Base-by-base conservation (phyloP, 2,888 invertebrate species). In the Drosophila yooni region DNA sequence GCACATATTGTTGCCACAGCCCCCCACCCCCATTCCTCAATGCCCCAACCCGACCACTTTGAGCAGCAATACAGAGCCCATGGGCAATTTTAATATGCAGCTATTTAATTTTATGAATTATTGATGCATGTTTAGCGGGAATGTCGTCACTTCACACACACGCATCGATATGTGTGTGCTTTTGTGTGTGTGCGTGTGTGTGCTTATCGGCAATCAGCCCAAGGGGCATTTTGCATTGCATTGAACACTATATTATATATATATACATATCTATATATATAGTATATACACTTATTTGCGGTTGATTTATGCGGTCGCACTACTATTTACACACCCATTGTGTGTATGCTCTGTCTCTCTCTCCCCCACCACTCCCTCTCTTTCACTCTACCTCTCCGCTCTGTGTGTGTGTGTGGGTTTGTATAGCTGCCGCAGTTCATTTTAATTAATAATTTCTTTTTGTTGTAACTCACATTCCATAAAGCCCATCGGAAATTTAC, bases 271-370 rank as follows among this genome's bases (percentile, higher is more conserved):
- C 21, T 68, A 40, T 58, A 66, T 67, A 81, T 75, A 68, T 53
- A 54, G 48, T 40, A 38, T 51, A 34, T 52, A 40, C 46, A 60
- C 67, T 74, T 82, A 76, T 79, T 75, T 87, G 87, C 70, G 89
- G 87, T 79, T 87, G 89, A 88, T 87, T 87, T 89, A 87, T 87
- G 87, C 73, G 87, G 89, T 88, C 81, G 78, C 76, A 83, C 79
- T 70, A 31, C 57, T 57, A 88, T 79, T 86, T 83, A 70, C 76
- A 83, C 59, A 72, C 76, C 71, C 62, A 74, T 70, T 66, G 62
- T 38, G 36, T 59, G 50, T 46, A 15, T 68, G 8, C 21, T 46
- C 2, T 7, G 7, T 7, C 15, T 46, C 46, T 43, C 11, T 13
- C 11, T 33, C 11, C 13, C 0, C 4, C 7, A 40, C 3, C 1